A percentile compares a stretch with the other conserved stretches of the same genome.
phyloP scores from a whole-genome alignment of 2,797 vertebrate genomes.

The Acanthis flammea region DNA sequence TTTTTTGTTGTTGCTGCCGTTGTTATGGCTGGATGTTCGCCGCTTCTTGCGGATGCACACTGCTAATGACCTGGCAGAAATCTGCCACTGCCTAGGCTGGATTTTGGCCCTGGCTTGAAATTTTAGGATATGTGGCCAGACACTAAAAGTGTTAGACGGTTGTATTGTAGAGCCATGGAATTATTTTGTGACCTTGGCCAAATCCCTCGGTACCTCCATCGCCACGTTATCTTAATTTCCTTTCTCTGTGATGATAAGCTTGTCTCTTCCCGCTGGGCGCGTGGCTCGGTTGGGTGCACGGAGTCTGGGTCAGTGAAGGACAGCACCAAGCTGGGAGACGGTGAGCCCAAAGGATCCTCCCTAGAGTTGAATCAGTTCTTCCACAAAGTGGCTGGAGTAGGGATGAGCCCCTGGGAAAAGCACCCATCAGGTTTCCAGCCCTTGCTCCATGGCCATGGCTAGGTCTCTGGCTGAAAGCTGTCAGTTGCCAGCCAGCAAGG shows the following conservation, averaged over 20 bases:
- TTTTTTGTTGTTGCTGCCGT: constrained; percentile 14
- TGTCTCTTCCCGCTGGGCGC: not conserved
- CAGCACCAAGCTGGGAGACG: not conserved
- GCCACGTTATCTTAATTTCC: constrained; percentile 27
- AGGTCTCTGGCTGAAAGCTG: not conserved
- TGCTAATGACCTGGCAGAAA: constrained; percentile 31
- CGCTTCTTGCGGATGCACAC: not conserved
- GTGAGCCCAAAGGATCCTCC: not conserved
- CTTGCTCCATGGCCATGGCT: not conserved
- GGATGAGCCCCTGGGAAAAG: not conserved
- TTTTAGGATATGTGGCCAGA: not conserved
- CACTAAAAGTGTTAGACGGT: not conserved
- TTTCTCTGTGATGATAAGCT: constrained; percentile 31
- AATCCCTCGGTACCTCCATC: constrained; percentile 9
- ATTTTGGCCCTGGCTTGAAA: constrained; percentile 3
- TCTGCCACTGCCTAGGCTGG: not conserved
- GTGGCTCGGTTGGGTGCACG: not conserved
- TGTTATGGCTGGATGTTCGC: constrained; percentile 26
- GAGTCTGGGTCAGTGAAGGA: not conserved
- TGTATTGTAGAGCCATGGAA: not conserved
- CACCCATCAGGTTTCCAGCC: not conserved
- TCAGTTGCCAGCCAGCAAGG: not conserved
- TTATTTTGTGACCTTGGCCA: constrained; percentile 53
- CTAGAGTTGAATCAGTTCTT: not conserved
- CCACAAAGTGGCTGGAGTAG: not conserved